Base-by-base conservation (phyloP, 2,797 vertebrate genomes). In the Syndactyla subalaris region DNA sequence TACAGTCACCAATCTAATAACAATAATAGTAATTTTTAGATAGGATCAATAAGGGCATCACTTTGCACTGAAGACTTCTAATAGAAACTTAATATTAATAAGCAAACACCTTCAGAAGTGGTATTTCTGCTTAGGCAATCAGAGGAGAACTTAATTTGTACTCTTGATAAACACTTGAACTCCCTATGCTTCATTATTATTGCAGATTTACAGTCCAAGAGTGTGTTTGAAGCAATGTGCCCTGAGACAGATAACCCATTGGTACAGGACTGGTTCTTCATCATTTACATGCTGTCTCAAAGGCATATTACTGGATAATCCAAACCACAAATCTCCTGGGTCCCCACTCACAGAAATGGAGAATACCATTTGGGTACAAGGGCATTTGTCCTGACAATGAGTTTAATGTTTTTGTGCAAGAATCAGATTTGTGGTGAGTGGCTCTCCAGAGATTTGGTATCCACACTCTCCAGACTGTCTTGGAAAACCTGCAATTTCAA, bases 21-120 rank as follows among this genome's bases (percentile, higher is more conserved):
- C 81, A 89, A 59, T 88, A 88, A 85, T 67, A 93, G 59, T 73
- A 51, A 85, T 87, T 93, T 52, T 27, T 65, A 93, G 95, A 95
- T 95, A 79, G 46, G 93, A 97, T 96, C 95, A 87, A 83, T 95
- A 85, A 84, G 62, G 41, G 89, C 52, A 91, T 48, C 91, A 45
- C 87, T 92, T 96, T 88, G 78, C 92, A 87, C 76, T 97, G 95
- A 81, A 79, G 75, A 96, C 95, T 96, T 96, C 70, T 89, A 92
- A 96, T 85, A 80, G 89, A 91, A 91, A 19, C 52, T 85, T 84
- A 77, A 62, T 93, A 93, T 85, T 96, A 97, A 94, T 85, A 89
- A 95, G 71, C 39, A 77, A 89, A 80, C 58, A 94, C 77, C 81
- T 94, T 92, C 88, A 94, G 93, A 97, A 96, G 18, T 23, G 74